Conservation (phyloP, 2,797 vertebrate species). For the Lepilemur septentrionalis region DNA sequence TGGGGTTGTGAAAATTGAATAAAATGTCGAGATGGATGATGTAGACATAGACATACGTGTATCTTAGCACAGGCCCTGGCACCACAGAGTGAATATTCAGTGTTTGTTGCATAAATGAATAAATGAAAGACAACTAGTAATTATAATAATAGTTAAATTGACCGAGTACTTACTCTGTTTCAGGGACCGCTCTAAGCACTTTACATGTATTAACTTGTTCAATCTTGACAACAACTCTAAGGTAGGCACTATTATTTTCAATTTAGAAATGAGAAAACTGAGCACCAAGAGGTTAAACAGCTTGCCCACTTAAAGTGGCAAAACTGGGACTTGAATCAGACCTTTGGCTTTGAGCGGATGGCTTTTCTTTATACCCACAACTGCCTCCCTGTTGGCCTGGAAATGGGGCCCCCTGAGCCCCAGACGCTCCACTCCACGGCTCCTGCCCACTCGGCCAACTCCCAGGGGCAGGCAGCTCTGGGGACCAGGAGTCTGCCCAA, state of each 20-base stretch:
- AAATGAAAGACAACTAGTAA: neutral
- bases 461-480: neutral
- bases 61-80: neutral
- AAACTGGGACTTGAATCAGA: neutral
- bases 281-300: neutral
- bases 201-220: neutral
- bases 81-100: neutral
- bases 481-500: neutral
- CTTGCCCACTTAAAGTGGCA: neutral
- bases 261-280: neutral
- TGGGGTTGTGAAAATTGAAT: neutral
- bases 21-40: neutral
- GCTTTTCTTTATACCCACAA: neutral
- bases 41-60: neutral
- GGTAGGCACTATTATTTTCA: neutral
- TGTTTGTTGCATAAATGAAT: conserved; percentile 1
- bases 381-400: neutral
- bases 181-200: neutral
- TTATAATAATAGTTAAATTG: neutral
- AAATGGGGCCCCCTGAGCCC: neutral
- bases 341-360: neutral
- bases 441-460: neutral
- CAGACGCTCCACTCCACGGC: neutral
- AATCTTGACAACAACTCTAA: neutral
- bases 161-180: neutral